These are phyloP conservation scores for Nettapus auritus DNA, from an alignment of 2,113 vertebrate species.

Conservation along the genomic window DNA sequence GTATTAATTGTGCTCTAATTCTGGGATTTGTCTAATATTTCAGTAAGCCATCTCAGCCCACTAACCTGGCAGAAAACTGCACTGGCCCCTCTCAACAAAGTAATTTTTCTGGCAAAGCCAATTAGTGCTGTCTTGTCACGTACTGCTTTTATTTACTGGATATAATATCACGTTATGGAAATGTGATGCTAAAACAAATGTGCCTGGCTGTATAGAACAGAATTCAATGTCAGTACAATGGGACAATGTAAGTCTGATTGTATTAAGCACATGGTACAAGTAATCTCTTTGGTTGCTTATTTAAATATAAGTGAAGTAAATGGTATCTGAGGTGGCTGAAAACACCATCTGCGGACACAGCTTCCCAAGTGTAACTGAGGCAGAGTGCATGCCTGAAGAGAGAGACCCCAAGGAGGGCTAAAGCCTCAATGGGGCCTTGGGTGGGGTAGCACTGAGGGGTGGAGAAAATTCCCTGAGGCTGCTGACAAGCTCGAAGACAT, in stretches of 20 bases:
- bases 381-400: not conserved
- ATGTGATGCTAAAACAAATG: not conserved
- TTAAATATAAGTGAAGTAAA: not conserved
- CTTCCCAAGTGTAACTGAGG: not conserved
- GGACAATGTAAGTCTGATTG: not conserved
- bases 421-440: too few relatives aligned
- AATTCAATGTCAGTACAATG: not conserved
- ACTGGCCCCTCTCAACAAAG: not conserved
- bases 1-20: not conserved
- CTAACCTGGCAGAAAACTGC: not conserved
- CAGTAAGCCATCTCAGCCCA: not conserved
- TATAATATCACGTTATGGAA: not conserved
- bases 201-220: not conserved
- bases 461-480: not conserved
- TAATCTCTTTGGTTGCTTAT: not conserved
- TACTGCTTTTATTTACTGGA: not conserved
- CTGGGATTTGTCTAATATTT: not conserved
- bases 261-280: not conserved
- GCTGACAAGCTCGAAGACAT: not conserved
- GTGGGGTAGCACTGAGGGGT: not conserved
- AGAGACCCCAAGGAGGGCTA: not conserved
- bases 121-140: not conserved
- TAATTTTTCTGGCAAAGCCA: not conserved
- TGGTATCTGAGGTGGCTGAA: not conserved
- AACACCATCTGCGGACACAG: not conserved